Percentiles rank a stretch among this genome's conserved stretches.
phyloP scores from a whole-genome alignment of 2,113 vertebrate genomes.

The Rattus norvegicus region DNA sequence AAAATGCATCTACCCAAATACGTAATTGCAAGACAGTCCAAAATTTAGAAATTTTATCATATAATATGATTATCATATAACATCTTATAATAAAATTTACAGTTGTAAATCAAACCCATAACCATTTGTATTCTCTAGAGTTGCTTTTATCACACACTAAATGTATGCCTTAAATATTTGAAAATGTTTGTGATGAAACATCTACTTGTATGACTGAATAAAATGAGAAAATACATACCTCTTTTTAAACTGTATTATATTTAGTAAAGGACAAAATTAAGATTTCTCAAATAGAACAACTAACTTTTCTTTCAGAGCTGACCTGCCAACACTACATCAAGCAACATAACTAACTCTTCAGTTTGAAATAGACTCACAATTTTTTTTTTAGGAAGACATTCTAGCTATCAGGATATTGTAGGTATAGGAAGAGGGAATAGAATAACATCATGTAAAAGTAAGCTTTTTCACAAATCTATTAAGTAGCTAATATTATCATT shows the following conservation, averaged over 20 bases:
- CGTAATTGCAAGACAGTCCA: neutral
- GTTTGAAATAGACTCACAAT: neutral
- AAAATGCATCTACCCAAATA: neutral
- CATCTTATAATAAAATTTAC: too few relatives aligned
- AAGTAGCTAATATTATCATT: neutral
- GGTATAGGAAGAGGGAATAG: neutral
- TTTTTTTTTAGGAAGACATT: neutral
- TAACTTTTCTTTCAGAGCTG: neutral
- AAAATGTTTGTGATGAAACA: neutral
- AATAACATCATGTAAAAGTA: neutral
- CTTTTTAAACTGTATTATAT: neutral
- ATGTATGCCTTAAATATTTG: neutral
- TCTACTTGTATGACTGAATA: neutral
- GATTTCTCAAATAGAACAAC: neutral
- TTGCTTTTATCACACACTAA: neutral
- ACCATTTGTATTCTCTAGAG: neutral
- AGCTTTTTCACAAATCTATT: neutral
- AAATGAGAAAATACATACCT: neutral
- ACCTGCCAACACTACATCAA: neutral
- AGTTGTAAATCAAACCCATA: neutral
- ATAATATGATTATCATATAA: neutral
- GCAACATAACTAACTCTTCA: neutral
- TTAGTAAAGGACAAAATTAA: neutral
- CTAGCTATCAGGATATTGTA: neutral
- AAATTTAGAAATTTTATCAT: neutral